phyloP scores from a whole-genome alignment of 2,888 invertebrate species.

The Muschampia plurimacula region DNA sequence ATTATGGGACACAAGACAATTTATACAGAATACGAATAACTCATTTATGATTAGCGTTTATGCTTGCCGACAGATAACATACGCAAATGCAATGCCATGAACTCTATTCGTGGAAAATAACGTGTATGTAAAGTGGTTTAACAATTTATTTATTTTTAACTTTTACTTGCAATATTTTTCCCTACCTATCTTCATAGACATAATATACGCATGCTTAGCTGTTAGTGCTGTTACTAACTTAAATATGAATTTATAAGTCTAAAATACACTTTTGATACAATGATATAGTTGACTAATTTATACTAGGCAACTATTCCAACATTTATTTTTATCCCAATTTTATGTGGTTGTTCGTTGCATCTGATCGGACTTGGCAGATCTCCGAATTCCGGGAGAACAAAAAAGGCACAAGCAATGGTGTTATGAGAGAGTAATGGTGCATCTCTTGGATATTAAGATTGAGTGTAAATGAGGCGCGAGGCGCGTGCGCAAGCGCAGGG shows the following conservation, averaged over 20 bases:
- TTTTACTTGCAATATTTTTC: too few species aligned
- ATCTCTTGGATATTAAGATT: conserved; percentile 81
- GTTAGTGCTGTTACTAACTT: too few species aligned
- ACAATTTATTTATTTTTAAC: neutral
- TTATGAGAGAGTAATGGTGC: conserved; percentile 80
- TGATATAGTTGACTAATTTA: too few species aligned
- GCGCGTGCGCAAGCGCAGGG: conserved; percentile 68
- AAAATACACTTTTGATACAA: too few species aligned
- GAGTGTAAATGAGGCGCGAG: conserved; percentile 77
- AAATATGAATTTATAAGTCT: too few species aligned
- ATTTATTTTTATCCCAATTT: too few species aligned
- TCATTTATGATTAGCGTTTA: conserved; percentile 51
- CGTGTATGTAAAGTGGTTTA: neutral
- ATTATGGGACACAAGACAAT: conserved; percentile 62
- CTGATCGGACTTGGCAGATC: conserved; percentile 6
- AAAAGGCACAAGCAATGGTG: conserved; percentile 59
- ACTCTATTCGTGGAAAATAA: conserved; percentile 29
- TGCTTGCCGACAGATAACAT: conserved; percentile 45
- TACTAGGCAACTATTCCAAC: too few species aligned
- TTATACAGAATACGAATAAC: conserved; percentile 54
- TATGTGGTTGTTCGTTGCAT: neutral
- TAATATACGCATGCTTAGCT: too few species aligned
- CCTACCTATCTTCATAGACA: too few species aligned
- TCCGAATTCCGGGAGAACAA: conserved; percentile 29
- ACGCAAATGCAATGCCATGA: conserved; percentile 24